Evolutionary conservation across 2,888 invertebrate genomes (phyloP).

Genomic region (Pseudanteris insignis): DNA sequence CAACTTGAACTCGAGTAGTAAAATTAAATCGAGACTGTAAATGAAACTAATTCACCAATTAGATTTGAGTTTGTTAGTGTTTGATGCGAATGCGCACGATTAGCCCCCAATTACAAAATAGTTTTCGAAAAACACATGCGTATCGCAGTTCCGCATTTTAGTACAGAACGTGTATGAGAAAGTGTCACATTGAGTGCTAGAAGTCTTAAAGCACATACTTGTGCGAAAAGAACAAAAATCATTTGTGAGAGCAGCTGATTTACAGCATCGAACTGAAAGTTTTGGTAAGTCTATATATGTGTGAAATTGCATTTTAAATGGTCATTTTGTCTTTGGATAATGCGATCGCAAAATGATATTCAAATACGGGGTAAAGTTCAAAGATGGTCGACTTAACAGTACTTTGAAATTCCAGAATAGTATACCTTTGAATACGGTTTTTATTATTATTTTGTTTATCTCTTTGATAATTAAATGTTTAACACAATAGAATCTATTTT

Average conservation of each 20-base stretch:
- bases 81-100: too few species aligned
- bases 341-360: background rate
- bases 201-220: slow-evolving; percentile 28
- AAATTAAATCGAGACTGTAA: too few species aligned
- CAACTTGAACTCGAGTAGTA: too few species aligned
- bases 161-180: too few species aligned
- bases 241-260: slow-evolving; percentile 21
- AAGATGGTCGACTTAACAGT: too few species aligned
- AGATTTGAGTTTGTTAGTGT: too few species aligned
- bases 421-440: background rate
- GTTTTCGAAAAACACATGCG: too few species aligned
- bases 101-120: too few species aligned
- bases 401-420: background rate
- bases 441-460: background rate
- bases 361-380: background rate
- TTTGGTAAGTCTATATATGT: slow-evolving; percentile 17
- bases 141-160: too few species aligned
- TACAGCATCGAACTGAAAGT: slow-evolving; percentile 8
- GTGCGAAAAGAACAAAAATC: slow-evolving; percentile 17
- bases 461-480: background rate
- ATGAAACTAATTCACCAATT: too few species aligned
- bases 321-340: background rate
- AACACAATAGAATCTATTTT: background rate
- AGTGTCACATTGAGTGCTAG: slow-evolving; percentile 24
- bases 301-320: slow-evolving; percentile 19